Evolutionary conservation across 2,888 invertebrate genomes (phyloP).

Genomic region (Lobophora halterata): DNA sequence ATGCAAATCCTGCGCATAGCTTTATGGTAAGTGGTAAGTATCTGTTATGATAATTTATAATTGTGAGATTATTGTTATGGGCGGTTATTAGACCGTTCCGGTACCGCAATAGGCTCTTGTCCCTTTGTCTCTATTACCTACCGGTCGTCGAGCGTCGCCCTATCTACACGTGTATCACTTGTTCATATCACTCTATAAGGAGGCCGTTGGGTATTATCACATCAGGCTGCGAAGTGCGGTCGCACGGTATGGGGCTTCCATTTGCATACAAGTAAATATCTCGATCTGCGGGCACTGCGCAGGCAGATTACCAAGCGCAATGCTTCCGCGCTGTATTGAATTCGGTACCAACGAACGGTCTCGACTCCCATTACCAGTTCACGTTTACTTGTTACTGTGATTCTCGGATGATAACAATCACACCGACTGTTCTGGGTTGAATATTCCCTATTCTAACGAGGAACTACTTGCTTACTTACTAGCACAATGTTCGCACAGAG

Average conservation of each 20-base stretch:
- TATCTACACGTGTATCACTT: constrained; percentile 74
- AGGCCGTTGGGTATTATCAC: constrained; percentile 71
- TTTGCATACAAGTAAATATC: constrained; percentile 79
- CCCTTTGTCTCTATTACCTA: constrained; percentile 74
- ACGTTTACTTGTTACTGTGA: constrained; percentile 73
- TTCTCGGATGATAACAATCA: constrained; percentile 71
- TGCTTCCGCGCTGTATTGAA: constrained; percentile 75
- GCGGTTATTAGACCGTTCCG: constrained; percentile 34
- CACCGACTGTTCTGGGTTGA: constrained; percentile 34
- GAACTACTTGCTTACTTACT: constrained; percentile 17
- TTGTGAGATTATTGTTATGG: constrained; percentile 45
- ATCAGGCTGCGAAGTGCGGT: constrained; percentile 63
- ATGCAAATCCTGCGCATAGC: constrained; percentile 35
- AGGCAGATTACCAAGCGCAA: constrained; percentile 64
- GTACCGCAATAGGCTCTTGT: constrained; percentile 53
- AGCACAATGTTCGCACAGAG: constrained; percentile 20
- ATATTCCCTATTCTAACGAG: constrained; percentile 31
- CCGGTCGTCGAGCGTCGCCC: constrained; percentile 53
- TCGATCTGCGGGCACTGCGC: constrained; percentile 63
- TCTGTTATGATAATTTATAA: constrained; percentile 41
- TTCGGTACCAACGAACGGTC: constrained; percentile 62
- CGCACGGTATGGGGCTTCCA: constrained; percentile 71
- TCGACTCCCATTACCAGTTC: constrained; percentile 62
- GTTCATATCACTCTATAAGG: constrained; percentile 76
- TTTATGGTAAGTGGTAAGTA: constrained; percentile 37